Conservation (phyloP, 2,888 invertebrate genomes). For the Slavum lentiscoides region DNA sequence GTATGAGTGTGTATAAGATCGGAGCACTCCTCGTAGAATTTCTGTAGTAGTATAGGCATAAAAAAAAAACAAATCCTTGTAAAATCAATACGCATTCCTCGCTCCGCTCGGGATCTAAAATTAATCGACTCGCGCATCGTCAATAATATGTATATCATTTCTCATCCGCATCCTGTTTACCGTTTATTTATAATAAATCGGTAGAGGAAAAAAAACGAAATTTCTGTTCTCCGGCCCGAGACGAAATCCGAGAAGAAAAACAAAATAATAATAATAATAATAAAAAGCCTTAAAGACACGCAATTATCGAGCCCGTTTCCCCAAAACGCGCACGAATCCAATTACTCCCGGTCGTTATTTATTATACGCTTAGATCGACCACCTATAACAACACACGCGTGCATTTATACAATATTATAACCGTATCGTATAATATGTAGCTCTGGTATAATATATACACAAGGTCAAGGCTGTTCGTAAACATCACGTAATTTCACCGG, state of each 20-base stretch:
- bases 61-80: too few species aligned
- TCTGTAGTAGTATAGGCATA: too few species aligned
- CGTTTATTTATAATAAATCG: too few species aligned
- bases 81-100: too few species aligned
- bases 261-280: too few species aligned
- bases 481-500: slow-evolving; percentile 49
- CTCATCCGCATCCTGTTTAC: too few species aligned
- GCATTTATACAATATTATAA: not conserved
- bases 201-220: not conserved
- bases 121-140: too few species aligned
- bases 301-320: not conserved
- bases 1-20: too few species aligned
- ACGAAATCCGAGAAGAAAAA: not conserved
- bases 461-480: slow-evolving; percentile 46
- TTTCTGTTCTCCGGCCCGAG: not conserved
- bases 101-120: too few species aligned
- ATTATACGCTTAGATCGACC: slow-evolving; percentile 22
- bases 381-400: not conserved
- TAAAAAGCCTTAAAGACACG: not conserved
- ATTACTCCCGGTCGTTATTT: slow-evolving; percentile 18
- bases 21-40: too few species aligned
- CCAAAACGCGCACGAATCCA: not conserved
- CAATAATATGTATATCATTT: too few species aligned
- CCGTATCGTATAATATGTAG: not conserved
- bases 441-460: not conserved